Conservation (phyloP, 2,797 vertebrate species). For the Perodicticus potto region DNA sequence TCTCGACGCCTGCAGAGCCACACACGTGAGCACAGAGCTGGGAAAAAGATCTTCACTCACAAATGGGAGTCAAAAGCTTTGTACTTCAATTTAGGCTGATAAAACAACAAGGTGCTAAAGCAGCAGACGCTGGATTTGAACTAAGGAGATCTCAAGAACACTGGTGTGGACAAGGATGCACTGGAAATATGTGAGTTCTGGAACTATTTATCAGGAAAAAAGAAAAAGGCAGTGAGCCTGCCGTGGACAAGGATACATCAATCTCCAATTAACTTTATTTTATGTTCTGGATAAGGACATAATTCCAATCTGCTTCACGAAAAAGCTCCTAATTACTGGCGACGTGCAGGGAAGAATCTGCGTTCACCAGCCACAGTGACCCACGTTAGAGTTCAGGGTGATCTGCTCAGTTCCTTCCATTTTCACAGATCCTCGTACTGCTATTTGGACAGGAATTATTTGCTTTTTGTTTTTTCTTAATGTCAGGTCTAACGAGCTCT, state of each 20-base stretch:
- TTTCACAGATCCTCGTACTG: not conserved
- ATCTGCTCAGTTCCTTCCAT: not conserved
- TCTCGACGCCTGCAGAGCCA: not conserved
- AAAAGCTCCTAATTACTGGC: not conserved
- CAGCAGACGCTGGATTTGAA: not conserved
- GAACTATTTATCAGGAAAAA: not conserved
- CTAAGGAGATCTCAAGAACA: not conserved
- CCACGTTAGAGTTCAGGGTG: not conserved
- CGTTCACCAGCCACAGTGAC: not conserved
- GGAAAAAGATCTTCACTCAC: not conserved
- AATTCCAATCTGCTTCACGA: constrained; percentile 45
- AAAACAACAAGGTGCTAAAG: not conserved
- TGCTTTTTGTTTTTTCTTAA: not conserved
- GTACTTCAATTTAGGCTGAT: not conserved
- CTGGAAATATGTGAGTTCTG: constrained; percentile 16
- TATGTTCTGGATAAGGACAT: constrained; percentile 21
- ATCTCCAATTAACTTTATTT: constrained; percentile 62
- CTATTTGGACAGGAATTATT: not conserved
- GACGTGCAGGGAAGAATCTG: not conserved
- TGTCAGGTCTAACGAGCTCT: not conserved
- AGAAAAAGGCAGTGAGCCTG: not conserved
- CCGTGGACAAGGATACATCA: constrained; percentile 51
- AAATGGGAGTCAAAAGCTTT: not conserved
- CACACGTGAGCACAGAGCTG: not conserved
- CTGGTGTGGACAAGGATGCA: not conserved